Conservation (phyloP, 2,888 invertebrate species). For the Clanis bilineata region DNA sequence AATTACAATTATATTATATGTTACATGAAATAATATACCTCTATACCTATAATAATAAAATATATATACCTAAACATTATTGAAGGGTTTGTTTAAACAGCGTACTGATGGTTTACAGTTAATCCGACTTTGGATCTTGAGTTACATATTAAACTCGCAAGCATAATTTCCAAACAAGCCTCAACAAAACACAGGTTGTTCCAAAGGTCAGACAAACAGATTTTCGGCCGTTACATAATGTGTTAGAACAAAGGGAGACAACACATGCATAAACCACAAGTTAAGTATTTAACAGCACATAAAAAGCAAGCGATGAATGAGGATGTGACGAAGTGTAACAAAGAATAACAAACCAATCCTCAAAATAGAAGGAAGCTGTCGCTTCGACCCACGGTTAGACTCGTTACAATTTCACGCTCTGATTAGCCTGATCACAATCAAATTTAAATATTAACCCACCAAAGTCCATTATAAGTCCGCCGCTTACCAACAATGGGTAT, state of each 20-base stretch:
- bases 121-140: neutral
- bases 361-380: constrained; percentile 1
- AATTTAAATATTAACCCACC: constrained; percentile 17
- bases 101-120: neutral
- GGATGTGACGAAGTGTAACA: constrained; percentile 6
- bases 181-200: neutral
- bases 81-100: neutral
- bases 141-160: neutral
- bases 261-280: neutral
- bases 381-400: constrained; percentile 1
- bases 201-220: neutral
- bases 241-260: neutral
- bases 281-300: constrained; percentile 9
- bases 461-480: constrained; percentile 18
- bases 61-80: too few relatives aligned
- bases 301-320: neutral
- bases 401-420: constrained; percentile 12
- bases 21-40: too few relatives aligned
- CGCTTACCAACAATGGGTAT: constrained; percentile 13
- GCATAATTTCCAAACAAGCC: neutral
- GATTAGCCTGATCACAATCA: constrained; percentile 12
- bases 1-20: too few relatives aligned
- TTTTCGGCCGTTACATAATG: neutral
- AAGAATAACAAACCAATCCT: neutral
- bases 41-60: too few relatives aligned